Conservation (phyloP, 92 coral and sea anemone species). For the Porites lobata region DNA sequence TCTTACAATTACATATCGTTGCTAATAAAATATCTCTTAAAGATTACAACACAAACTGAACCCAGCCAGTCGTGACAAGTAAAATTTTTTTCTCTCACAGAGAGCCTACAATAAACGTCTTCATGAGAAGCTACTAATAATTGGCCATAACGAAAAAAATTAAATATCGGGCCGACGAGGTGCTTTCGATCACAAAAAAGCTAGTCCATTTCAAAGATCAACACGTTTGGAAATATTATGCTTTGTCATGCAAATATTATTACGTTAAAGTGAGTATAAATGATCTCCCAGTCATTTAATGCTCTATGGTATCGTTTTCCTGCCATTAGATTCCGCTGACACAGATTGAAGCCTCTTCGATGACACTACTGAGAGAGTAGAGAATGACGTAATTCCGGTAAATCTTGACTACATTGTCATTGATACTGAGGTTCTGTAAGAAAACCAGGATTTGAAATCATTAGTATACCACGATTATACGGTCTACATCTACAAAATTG, state of each 20-base stretch:
- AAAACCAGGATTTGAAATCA: neutral
- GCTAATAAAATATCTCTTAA: neutral
- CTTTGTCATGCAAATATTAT: too few species aligned
- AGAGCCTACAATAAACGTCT: neutral
- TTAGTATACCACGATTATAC: neutral
- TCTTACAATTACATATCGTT: neutral
- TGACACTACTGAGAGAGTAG: conserved; percentile 17
- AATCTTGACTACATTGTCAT: conserved; percentile 36
- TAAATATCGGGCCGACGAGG: neutral
- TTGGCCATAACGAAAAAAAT: neutral
- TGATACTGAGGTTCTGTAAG: conserved; percentile 19
- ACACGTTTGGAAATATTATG: too few species aligned
- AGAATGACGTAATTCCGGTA: conserved; percentile 31
- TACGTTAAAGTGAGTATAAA: too few species aligned
- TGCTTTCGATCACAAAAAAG: neutral
- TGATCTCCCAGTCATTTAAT: too few species aligned
- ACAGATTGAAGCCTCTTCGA: conserved; percentile 3
- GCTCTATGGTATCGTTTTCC: neutral
- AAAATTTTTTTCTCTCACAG: too few species aligned
- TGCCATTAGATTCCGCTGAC: conserved; percentile 10
- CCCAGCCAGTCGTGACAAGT: neutral
- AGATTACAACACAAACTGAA: conserved; percentile 9
- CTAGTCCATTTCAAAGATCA: neutral
- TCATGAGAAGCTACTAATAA: too few species aligned
- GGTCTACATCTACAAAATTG: too few species aligned